Conservation (phyloP, 2,113 vertebrate species). For the Dascyllus trimaculatus region DNA sequence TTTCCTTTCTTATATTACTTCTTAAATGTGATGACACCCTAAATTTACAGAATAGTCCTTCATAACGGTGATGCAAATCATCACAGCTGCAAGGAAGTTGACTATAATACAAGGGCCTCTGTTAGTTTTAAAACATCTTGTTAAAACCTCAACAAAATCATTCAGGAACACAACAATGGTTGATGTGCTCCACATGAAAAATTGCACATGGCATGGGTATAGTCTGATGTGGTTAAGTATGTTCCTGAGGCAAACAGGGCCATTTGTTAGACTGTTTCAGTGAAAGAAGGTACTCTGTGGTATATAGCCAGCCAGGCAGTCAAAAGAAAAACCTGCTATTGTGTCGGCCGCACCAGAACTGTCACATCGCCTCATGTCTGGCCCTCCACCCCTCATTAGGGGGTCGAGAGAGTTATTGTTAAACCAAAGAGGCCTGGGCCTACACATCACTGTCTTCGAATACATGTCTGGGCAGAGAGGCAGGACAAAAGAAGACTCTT, state of each 20-base stretch:
- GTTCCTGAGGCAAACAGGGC: slow-evolving; percentile 46
- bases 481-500: slow-evolving; percentile 62
- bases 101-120: background rate
- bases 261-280: slow-evolving; percentile 48
- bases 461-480: slow-evolving; percentile 55
- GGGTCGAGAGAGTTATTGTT: slow-evolving; percentile 81
- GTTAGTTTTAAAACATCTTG: slow-evolving; percentile 5
- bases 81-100: background rate
- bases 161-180: background rate
- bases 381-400: slow-evolving; percentile 75
- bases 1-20: background rate
- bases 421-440: slow-evolving; percentile 70
- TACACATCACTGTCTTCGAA: slow-evolving; percentile 70
- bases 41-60: background rate
- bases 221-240: slow-evolving; percentile 31
- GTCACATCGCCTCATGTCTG: slow-evolving; percentile 84
- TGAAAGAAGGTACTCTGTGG: slow-evolving; percentile 54
- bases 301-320: slow-evolving; percentile 56
- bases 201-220: background rate
- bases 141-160: slow-evolving; percentile 27
- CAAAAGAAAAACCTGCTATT: slow-evolving; percentile 80
- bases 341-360: slow-evolving; percentile 82
- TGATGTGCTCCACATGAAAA: slow-evolving; percentile 13
- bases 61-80: background rate
- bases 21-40: background rate